Evolutionary conservation across 2,113 vertebrate genomes (phyloP).

Genomic region (Equus quagga): DNA sequence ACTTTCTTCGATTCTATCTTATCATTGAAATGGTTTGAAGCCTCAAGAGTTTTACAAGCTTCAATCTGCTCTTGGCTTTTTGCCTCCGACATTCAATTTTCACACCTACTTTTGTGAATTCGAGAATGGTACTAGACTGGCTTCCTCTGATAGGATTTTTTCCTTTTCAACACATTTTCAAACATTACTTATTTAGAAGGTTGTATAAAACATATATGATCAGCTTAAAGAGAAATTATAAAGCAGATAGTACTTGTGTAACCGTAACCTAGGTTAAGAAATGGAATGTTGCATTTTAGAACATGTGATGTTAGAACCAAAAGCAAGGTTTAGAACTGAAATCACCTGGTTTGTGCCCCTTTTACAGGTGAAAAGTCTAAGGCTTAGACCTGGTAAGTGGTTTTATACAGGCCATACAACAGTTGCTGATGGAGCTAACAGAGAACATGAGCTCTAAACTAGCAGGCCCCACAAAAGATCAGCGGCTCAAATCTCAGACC

Average conservation of each 20-base stretch:
- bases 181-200: conserved; percentile 62
- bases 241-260: conserved; percentile 19
- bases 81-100: conserved; percentile 71
- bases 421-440: neutral
- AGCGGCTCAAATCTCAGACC: neutral
- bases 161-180: conserved; percentile 65
- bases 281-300: conserved; percentile 31
- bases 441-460: neutral
- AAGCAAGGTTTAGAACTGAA: neutral
- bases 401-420: neutral
- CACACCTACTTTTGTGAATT: conserved; percentile 73
- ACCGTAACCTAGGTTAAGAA: conserved; percentile 8
- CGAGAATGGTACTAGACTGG: conserved; percentile 61
- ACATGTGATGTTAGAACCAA: conserved; percentile 7
- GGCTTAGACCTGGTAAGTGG: neutral
- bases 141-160: conserved; percentile 56
- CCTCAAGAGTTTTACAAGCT: conserved; percentile 67
- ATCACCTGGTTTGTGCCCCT: neutral
- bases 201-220: conserved; percentile 59
- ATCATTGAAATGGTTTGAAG: conserved; percentile 68
- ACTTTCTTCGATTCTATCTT: neutral
- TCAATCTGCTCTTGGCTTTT: conserved; percentile 57
- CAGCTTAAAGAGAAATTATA: conserved; percentile 55
- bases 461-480: neutral
- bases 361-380: neutral